Conservation (phyloP, 2,797 vertebrate species). For the Threskiornis aethiopicus region DNA sequence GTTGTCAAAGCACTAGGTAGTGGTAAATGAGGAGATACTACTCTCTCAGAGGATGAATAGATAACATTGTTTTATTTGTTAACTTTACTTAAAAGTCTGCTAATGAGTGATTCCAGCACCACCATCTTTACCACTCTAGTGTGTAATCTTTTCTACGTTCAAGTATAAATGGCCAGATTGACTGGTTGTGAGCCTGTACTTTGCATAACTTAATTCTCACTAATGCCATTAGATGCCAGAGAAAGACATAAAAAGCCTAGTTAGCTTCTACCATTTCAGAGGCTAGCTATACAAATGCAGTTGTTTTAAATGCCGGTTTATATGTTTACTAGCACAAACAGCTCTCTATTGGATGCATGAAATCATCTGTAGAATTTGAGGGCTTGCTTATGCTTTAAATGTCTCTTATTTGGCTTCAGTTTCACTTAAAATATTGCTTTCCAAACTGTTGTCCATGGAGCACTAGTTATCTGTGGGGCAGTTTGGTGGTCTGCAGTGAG, state of each 20-base stretch:
- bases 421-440: neutral
- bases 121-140: neutral
- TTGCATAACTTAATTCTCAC: conserved; percentile 47
- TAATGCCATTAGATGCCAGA: conserved; percentile 13
- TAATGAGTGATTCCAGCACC: neutral
- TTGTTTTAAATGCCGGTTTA: conserved; percentile 10
- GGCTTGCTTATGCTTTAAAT: neutral
- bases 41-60: neutral
- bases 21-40: neutral
- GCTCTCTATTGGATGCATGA: neutral
- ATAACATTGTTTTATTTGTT: conserved; percentile 9
- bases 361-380: conserved; percentile 2
- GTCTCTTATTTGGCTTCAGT: neutral
- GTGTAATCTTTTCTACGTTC: neutral
- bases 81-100: conserved; percentile 39
- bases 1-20: neutral
- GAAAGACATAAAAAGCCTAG: conserved; percentile 36
- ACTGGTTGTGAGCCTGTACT: conserved; percentile 37
- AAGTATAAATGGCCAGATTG: conserved; percentile 37
- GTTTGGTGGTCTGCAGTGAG: neutral
- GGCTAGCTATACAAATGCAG: conserved; percentile 1
- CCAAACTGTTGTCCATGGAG: neutral
- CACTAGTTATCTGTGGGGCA: neutral
- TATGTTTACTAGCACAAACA: conserved; percentile 18
- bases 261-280: conserved; percentile 39